These are phyloP conservation scores for Lepus europaeus DNA, from an alignment of 2,113 vertebrate genomes.

Conservation along the genomic window DNA sequence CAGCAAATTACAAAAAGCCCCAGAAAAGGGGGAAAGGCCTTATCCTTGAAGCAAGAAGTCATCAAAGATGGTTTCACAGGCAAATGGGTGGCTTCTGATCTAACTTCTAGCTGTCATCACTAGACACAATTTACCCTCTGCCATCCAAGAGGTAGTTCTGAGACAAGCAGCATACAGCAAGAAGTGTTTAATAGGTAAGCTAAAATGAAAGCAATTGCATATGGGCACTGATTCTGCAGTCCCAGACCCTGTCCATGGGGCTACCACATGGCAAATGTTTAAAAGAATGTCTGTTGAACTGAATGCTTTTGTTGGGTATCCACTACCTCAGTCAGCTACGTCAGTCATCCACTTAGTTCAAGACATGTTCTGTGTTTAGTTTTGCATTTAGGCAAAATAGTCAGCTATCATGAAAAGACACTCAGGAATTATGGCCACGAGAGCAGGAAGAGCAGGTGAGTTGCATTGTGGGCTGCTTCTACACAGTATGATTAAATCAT, in stretches of 20 bases:
- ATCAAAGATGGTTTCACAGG: background rate
- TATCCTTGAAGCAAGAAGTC: background rate
- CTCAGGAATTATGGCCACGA: background rate
- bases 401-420: background rate
- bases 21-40: background rate
- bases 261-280: background rate
- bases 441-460: slow-evolving; percentile 60
- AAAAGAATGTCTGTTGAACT: background rate
- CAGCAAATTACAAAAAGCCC: background rate
- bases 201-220: background rate
- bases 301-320: background rate
- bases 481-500: slow-evolving; percentile 73
- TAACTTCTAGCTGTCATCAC: background rate
- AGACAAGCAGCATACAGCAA: background rate
- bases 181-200: background rate
- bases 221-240: background rate
- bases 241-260: background rate
- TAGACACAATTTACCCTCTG: background rate
- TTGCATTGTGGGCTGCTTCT: slow-evolving; percentile 73
- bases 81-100: background rate
- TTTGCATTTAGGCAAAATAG: background rate
- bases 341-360: background rate
- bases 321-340: background rate
- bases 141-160: background rate
- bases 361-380: background rate